phyloP scores from a whole-genome alignment of 2,888 invertebrate genomes.

The Nematopogon swammerdamellus region DNA sequence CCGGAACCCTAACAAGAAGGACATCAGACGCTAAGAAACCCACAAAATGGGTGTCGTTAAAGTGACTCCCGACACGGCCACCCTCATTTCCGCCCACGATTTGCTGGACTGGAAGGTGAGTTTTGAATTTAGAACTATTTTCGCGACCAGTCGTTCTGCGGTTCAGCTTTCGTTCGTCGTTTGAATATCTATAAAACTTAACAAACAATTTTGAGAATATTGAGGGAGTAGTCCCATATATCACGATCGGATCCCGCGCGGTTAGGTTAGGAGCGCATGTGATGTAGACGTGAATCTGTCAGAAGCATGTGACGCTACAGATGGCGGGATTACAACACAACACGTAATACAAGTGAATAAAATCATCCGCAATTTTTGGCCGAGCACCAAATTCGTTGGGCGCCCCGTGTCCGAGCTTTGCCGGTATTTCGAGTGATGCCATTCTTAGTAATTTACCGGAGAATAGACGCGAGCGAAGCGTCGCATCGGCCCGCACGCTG shows the following conservation, averaged over 20 bases:
- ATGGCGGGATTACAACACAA: background rate
- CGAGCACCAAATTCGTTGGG: background rate
- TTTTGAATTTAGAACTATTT: constrained; percentile 3
- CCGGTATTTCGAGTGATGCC: background rate
- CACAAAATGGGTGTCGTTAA: constrained; percentile 41
- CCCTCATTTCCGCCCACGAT: constrained; percentile 44
- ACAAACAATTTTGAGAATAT: too few species aligned
- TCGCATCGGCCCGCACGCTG: too few species aligned
- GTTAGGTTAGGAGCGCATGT: background rate
- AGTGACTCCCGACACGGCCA: constrained; percentile 41
- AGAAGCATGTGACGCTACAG: background rate
- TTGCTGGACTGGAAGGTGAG: constrained; percentile 52
- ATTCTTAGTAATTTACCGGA: too few species aligned
- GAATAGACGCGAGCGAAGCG: background rate
- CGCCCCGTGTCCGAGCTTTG: background rate
- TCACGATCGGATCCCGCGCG: background rate
- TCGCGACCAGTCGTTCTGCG: too few species aligned
- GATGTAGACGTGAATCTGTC: background rate
- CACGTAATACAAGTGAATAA: background rate
- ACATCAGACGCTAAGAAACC: too few species aligned
- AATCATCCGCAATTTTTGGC: background rate
- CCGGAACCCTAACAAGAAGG: too few species aligned
- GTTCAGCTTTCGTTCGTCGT: too few species aligned
- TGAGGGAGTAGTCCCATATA: too few species aligned
- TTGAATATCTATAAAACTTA: too few species aligned